Base-by-base conservation (phyloP, 35 echinoderm and acorn worm genomes). In the Chiridota heheva region DNA sequence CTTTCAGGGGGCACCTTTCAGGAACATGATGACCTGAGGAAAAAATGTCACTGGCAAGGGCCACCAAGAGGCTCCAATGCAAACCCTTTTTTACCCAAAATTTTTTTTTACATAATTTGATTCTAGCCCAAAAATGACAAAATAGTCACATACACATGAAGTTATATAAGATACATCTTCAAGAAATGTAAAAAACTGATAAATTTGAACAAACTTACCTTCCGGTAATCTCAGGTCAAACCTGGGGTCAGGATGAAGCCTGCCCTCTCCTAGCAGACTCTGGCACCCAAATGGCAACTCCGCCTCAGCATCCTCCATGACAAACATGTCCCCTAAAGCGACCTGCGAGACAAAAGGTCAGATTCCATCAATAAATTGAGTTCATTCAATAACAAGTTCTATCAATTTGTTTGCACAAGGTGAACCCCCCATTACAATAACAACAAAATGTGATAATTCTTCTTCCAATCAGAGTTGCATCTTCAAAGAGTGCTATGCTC, bases 161-260 rank as follows among this genome's bases (percentile, higher is more conserved):
- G 29, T 65, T 65, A 30, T 65, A 13, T 13, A 20, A 40, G 10
- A 22, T 25, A 2, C 2, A 81, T 17, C 38, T 36, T 44, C 5
- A 10, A n/a, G 8, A 18, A 41, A 44, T 18, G 25, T 29, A n/a
- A 5, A 20, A n/a, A n/a, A n/a, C n/a, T n/a, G n/a, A n/a, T n/a
- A 26, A 17, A 35, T 0, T 29, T 29, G 28, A 68, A 0, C 35
- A 20, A 18, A 48, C 76, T 81, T 30, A 92, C 90, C 90, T 82
- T 83, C 51, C 27, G 90, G 90, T 6, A 92, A 44, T 39, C 78
- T 56, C 26, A 92, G 57, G 58, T 92, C 82, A 64, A 67, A 45
- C 17, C 44, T 42, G 56, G 84, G 56, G 34, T 86, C 70, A 25
- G 90, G 84, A 48, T 75, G 60, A 18, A 65, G 43, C 20, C 43